Evolutionary conservation across 2,888 invertebrate species (phyloP), one percentile per base, ranked within the genome.

Genomic region (Cyclophora albipunctata): DNA sequence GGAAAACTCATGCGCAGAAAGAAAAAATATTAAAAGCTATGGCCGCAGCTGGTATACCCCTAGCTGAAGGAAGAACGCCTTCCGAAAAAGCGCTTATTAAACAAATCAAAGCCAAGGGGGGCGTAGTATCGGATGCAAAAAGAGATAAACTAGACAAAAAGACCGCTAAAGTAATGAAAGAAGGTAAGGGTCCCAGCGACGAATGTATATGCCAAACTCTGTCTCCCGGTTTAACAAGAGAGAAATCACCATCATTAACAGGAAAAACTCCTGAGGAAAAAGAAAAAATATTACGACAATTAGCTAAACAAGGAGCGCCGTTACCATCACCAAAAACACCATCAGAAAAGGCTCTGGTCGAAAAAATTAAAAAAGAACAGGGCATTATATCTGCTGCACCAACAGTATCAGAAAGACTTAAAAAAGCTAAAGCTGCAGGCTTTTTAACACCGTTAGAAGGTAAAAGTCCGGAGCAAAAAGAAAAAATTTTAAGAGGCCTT

Each of bases 131-230:
- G 43, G 48, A 51, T 5, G 54, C 52, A 2, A 57, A 58, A 41
- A 46, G 64, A 57, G 45, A 57, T 48, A 59, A 62, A 50, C 49
- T 69, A 40, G 64, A 69, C 42, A 40, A 50, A 40, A 54, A 57
- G 58, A 67, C 68, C 2, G 60, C 60, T 4, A 69, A 66, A 55
- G 48, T 54, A n/a, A 58, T 67, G 41, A 65, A 63, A 54, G 69
- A 69, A 59, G 62, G 60, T 3, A 65, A 64, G 53, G 67, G 67
- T 2, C 67, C 66, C 2, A 62, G 63, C 46, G 68, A 69, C 46
- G 66, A 69, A 57, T 70, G 70, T 51, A 68, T 71, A 45, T 69
- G 68, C 53, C 57, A 58, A 7, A 51, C 66, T 34, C 50, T 69
- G 5, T 61, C 66, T n/a, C 65, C 67, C 33, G 58, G 60, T 33